phyloP scores from a whole-genome alignment of 2,113 vertebrate genomes.

The Oryzias woworae region DNA sequence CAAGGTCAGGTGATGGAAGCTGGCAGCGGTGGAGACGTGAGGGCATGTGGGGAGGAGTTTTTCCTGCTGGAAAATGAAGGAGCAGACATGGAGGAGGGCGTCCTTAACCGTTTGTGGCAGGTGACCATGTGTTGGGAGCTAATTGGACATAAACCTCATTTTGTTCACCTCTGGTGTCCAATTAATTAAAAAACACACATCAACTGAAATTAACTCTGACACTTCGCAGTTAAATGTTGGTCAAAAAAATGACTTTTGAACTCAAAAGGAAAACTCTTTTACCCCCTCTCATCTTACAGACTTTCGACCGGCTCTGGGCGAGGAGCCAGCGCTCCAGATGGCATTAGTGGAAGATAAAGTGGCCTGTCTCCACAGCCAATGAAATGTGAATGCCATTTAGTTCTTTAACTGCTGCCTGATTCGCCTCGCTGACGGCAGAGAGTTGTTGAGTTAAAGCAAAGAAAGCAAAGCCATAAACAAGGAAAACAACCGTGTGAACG shows the following conservation, averaged over 20 bases:
- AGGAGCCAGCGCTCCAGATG: slow-evolving; percentile 71
- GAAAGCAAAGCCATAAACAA: background rate
- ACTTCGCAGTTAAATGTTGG: too few species aligned
- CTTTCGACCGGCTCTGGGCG: slow-evolving; percentile 55
- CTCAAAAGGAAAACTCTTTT: background rate
- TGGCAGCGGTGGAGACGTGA: slow-evolving; percentile 6
- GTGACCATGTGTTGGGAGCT: background rate
- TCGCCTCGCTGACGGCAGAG: slow-evolving; percentile 31
- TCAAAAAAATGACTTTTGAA: too few species aligned
- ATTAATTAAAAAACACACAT: too few species aligned
- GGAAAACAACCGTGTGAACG: too few species aligned
- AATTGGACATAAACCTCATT: background rate
- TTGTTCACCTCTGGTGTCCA: too few species aligned
- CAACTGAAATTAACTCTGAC: too few species aligned
- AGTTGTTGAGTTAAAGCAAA: slow-evolving; percentile 50
- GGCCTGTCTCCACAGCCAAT: slow-evolving; percentile 54
- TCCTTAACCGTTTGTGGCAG: background rate
- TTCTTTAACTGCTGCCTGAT: slow-evolving; percentile 48
- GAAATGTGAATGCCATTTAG: slow-evolving; percentile 70
- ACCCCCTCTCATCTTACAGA: background rate
- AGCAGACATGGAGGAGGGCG: too few species aligned
- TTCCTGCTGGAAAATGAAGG: background rate
- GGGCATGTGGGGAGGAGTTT: slow-evolving; percentile 5
- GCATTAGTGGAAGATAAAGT: slow-evolving; percentile 68
- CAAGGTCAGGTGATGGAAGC: slow-evolving; percentile 14